These are phyloP conservation scores for Zaprionus ornatus DNA, from an alignment of 1,140 invertebrate genomes.

Conservation along the genomic window DNA sequence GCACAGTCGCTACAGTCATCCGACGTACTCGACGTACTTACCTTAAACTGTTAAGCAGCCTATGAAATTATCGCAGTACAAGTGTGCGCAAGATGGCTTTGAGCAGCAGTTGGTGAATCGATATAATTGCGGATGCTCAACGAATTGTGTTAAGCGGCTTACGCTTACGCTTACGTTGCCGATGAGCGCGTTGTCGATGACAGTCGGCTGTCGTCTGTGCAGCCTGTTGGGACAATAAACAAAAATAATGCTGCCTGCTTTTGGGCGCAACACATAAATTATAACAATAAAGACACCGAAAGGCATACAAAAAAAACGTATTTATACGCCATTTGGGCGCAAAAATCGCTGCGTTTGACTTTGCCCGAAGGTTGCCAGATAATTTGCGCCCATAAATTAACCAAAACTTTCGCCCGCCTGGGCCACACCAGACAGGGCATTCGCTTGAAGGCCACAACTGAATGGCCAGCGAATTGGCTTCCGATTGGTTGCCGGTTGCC, in stretches of 20 bases:
- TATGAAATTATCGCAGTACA: constrained; percentile 34
- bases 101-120: constrained; percentile 3
- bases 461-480: constrained; percentile 34
- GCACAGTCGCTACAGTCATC: neutral
- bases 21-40: neutral
- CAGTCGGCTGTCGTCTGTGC: constrained; percentile 49
- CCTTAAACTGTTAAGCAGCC: constrained; percentile 28
- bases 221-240: constrained; percentile 54
- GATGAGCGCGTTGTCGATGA: constrained; percentile 41
- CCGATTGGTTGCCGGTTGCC: constrained; percentile 27
- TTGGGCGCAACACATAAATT: constrained; percentile 66
- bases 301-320: constrained; percentile 48
- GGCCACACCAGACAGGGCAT: constrained; percentile 4
- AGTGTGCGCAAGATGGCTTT: constrained; percentile 14
- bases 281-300: constrained; percentile 67
- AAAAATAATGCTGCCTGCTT: constrained; percentile 61
- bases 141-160: constrained; percentile 29
- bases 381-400: constrained; percentile 71
- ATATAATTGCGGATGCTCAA: constrained; percentile 26
- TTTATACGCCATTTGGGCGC: constrained; percentile 51
- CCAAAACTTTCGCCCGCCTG: constrained; percentile 15
- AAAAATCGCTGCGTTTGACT: constrained; percentile 72
- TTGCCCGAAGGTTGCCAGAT: constrained; percentile 48
- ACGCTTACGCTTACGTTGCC: neutral
- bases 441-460: constrained; percentile 9